Conservation (phyloP, 37 sponge, comb jelly and placozoan species). For the Dysidea cf. avara region DNA sequence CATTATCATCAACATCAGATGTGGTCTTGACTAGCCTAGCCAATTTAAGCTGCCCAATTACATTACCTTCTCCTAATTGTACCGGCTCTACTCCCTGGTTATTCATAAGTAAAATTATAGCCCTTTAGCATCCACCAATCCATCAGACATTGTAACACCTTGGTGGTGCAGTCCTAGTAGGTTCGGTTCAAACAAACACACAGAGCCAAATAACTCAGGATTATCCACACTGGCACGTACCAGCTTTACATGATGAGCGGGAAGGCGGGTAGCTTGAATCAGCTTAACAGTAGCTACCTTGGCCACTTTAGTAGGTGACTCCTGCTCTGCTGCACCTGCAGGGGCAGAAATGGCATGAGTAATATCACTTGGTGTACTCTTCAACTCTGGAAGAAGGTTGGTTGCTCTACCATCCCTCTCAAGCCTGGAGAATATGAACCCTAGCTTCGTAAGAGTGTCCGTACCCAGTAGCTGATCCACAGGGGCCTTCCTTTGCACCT, state of each 20-base stretch:
- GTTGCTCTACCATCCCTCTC: neutral
- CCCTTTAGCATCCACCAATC: too few relatives aligned
- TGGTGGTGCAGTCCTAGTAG: too few relatives aligned
- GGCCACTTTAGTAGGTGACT: neutral
- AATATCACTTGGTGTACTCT: neutral
- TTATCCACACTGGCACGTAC: neutral
- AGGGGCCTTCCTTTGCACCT: conserved; percentile 24
- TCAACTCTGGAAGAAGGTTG: neutral
- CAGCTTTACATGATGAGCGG: conserved; percentile 3
- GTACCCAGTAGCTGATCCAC: conserved; percentile 13
- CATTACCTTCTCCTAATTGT: too few relatives aligned
- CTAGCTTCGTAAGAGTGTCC: conserved; percentile 3
- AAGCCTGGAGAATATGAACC: neutral
- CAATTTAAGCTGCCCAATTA: too few relatives aligned
- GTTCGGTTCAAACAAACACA: too few relatives aligned
- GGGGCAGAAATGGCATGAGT: neutral
- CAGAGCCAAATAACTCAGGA: too few relatives aligned
- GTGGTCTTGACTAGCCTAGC: too few relatives aligned
- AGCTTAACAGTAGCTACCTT: conserved; percentile 13
- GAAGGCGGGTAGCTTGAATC: conserved; percentile 1
- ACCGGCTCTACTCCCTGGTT: too few relatives aligned
- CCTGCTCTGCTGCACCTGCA: neutral
- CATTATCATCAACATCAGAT: too few relatives aligned
- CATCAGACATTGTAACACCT: too few relatives aligned
- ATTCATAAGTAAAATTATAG: too few relatives aligned